Conservation (phyloP, 2,113 vertebrate species). For the Hippoglossus stenolepis region DNA sequence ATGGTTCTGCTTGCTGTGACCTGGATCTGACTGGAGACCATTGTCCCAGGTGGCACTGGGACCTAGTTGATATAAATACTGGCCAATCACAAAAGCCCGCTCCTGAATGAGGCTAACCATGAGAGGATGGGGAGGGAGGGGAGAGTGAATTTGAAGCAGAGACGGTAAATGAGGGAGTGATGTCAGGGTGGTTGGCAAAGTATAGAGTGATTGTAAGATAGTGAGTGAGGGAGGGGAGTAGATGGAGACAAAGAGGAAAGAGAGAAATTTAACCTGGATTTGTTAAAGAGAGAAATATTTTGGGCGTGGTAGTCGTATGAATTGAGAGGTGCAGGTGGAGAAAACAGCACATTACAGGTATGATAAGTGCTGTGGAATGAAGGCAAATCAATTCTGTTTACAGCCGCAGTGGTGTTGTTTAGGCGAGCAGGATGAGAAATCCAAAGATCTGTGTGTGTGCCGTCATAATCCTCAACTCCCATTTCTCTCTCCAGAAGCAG, state of each 20-base stretch:
- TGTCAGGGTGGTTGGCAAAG: slow-evolving; percentile 47
- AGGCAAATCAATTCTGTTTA: neutral
- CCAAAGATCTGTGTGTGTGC: slow-evolving; percentile 10
- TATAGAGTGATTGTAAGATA: slow-evolving; percentile 18
- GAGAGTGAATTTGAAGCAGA: slow-evolving; percentile 56
- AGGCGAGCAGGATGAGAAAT: slow-evolving; percentile 17
- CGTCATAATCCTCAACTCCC: slow-evolving; percentile 23
- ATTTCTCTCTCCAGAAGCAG: slow-evolving; percentile 29
- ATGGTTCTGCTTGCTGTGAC: slow-evolving; percentile 73
- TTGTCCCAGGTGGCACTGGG: slow-evolving; percentile 84
- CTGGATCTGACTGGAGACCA: slow-evolving; percentile 82
- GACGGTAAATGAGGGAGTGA: slow-evolving; percentile 56
- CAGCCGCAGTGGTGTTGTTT: slow-evolving; percentile 21
- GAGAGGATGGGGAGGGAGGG: slow-evolving; percentile 47
- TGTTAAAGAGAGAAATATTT: neutral
- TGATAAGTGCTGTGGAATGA: neutral
- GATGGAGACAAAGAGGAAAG: slow-evolving; percentile 34
- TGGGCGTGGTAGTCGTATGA: neutral
- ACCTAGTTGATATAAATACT: slow-evolving; percentile 88
- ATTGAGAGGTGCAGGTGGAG: neutral
- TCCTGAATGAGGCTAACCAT: slow-evolving; percentile 75
- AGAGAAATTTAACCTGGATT: slow-evolving; percentile 32
- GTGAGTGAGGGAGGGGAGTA: slow-evolving; percentile 17
- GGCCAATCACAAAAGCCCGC: slow-evolving; percentile 81
- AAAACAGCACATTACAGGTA: neutral